Evolutionary conservation across 2,113 vertebrate genomes (phyloP).

Genomic region (Xyrauchen texanus): DNA sequence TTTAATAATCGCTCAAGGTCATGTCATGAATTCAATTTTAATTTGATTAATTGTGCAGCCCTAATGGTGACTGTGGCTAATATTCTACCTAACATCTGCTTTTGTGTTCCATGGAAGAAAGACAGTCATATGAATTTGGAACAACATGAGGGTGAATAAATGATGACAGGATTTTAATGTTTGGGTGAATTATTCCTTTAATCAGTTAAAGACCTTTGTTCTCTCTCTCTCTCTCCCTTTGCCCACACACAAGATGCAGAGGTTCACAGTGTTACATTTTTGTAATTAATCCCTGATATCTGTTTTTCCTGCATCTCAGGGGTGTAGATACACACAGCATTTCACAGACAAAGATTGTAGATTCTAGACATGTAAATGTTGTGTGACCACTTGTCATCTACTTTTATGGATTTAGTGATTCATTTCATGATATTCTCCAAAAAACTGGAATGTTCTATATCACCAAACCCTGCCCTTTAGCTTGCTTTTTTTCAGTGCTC

Average conservation of each 20-base stretch:
- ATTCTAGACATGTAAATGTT: conserved; percentile 35
- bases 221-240: conserved; percentile 42
- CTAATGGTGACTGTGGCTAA: too few species aligned
- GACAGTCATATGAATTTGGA: too few species aligned
- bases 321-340: conserved; percentile 6
- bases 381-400: conserved; percentile 34
- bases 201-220: conserved; percentile 40
- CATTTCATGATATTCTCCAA: conserved; percentile 28
- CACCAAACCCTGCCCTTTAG: conserved; percentile 42
- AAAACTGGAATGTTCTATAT: conserved; percentile 29
- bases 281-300: conserved; percentile 57
- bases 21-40: too few species aligned
- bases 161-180: too few species aligned
- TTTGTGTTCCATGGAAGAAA: too few species aligned
- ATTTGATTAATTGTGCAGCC: too few species aligned
- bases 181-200: neutral
- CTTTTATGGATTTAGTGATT: conserved; percentile 37
- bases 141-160: too few species aligned
- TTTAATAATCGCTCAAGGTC: too few species aligned
- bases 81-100: too few species aligned
- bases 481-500: conserved; percentile 40
- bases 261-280: conserved; percentile 59
- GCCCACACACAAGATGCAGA: conserved; percentile 43
- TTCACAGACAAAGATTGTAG: conserved; percentile 36
- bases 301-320: conserved; percentile 42